Evolutionary conservation across 2,888 invertebrate genomes (phyloP).

Genomic region (Theretra japonica): DNA sequence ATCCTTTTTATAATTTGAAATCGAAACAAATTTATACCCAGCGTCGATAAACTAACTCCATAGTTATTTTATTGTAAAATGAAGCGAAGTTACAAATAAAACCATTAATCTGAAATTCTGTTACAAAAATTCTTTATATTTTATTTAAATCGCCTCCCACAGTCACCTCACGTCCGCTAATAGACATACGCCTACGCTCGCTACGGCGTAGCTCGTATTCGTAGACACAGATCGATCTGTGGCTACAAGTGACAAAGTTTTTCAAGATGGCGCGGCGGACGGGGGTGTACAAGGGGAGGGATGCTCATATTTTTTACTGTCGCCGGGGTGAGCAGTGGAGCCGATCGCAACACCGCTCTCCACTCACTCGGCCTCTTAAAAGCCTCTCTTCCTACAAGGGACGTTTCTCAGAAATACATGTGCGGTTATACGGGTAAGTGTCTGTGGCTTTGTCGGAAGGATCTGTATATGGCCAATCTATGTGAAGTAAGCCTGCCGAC

Average conservation of each 20-base stretch:
- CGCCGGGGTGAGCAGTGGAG: constrained; percentile 83
- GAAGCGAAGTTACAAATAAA: not conserved
- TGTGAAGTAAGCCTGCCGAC: constrained; percentile 35
- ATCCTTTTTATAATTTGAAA: not conserved
- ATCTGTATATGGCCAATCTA: constrained; percentile 60
- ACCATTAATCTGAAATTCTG: not conserved
- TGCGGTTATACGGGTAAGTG: constrained; percentile 69
- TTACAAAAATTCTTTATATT: not conserved
- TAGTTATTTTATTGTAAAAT: not conserved
- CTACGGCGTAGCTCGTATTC: constrained; percentile 69
- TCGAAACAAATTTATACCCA: too few relatives aligned
- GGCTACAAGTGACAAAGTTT: constrained; percentile 83
- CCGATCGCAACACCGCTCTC: constrained; percentile 83
- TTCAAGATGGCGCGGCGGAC: constrained; percentile 78
- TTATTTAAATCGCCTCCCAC: too few relatives aligned
- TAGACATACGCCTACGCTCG: constrained; percentile 51
- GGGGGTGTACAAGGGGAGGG: constrained; percentile 65
- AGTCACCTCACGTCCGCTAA: constrained; percentile 26
- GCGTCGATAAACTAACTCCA: not conserved
- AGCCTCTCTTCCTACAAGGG: constrained; percentile 71
- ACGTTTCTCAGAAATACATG: constrained; percentile 70
- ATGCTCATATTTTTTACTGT: constrained; percentile 85
- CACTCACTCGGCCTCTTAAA: constrained; percentile 82
- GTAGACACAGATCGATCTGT: constrained; percentile 82
- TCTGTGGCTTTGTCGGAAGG: constrained; percentile 61